Evolutionary conservation across 2,888 invertebrate genomes (phyloP).

Genomic region (Epirrhoe tristata): DNA sequence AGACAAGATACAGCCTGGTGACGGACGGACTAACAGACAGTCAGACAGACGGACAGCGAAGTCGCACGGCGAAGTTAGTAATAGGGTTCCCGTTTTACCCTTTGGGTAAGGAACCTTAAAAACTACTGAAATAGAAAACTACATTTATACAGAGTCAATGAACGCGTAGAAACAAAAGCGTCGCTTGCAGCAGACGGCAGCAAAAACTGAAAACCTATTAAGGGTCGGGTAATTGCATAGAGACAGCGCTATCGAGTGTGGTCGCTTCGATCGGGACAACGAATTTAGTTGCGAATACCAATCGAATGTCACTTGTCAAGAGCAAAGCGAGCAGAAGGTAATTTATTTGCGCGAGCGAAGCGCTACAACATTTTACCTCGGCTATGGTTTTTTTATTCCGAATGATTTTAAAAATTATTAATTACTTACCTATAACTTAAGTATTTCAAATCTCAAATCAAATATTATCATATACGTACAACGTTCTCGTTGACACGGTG

Average conservation of each 20-base stretch:
- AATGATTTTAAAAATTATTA: too few relatives aligned
- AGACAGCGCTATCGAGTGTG: slow-evolving; percentile 25
- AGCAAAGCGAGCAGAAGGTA: slow-evolving; percentile 1
- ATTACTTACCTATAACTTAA: too few relatives aligned
- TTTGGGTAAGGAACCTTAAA: neutral
- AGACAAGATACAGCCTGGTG: too few relatives aligned
- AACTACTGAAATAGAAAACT: neutral
- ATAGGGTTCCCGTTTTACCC: too few relatives aligned
- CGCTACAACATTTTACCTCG: neutral
- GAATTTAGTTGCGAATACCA: slow-evolving; percentile 51
- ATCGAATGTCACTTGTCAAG: slow-evolving; percentile 35
- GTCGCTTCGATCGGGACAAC: slow-evolving; percentile 34
- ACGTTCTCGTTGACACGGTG: too few relatives aligned
- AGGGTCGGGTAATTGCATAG: slow-evolving; percentile 28
- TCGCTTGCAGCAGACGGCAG: slow-evolving; percentile 13
- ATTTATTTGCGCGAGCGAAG: neutral
- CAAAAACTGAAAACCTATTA: slow-evolving; percentile 29
- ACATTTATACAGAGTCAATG: neutral
- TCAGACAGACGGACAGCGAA: too few relatives aligned
- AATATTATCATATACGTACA: too few relatives aligned
- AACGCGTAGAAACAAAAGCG: neutral
- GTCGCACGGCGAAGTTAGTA: too few relatives aligned
- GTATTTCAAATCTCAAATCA: too few relatives aligned
- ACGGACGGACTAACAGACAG: too few relatives aligned
- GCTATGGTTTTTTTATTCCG: neutral